Conservation (phyloP, 2,888 invertebrate genomes). For the Drosophila pseudotakahashii region DNA sequence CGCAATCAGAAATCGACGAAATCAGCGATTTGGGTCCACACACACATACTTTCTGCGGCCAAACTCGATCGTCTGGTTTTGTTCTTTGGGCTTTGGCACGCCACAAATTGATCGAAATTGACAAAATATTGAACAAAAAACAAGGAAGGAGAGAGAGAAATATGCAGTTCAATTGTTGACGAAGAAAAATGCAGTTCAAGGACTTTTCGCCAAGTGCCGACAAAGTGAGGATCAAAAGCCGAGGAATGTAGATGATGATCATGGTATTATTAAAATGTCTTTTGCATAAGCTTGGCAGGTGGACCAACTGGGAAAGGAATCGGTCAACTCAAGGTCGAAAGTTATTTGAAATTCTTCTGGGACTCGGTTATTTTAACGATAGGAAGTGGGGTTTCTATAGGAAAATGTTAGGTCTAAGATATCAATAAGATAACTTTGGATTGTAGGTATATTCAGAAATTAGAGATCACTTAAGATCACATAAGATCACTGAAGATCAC, state of each 20-base stretch:
- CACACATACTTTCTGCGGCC: conserved; percentile 13
- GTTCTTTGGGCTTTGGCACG: conserved; percentile 64
- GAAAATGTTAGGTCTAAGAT: no score
- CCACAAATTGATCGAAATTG: conserved; percentile 79
- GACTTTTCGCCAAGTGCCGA: conserved; percentile 73
- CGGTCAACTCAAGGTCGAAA: conserved; percentile 7
- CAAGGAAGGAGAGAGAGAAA: conserved; percentile 46
- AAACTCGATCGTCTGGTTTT: conserved; percentile 25
- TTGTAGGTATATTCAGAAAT: no score
- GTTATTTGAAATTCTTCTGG: not conserved
- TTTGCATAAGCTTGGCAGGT: conserved; percentile 17
- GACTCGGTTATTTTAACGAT: no score
- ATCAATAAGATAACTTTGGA: no score
- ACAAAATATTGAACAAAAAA: conserved; percentile 65
- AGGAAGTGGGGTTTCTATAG: no score
- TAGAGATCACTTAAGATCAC: no score
- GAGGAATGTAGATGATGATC: conserved; percentile 26
- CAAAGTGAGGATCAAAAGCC: conserved; percentile 56
- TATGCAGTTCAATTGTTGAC: conserved; percentile 79
- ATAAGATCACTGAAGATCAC: no score
- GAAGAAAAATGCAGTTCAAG: conserved; percentile 73
- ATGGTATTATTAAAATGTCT: conserved; percentile 11
- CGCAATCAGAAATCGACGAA: conserved; percentile 66
- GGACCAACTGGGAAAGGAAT: not conserved
- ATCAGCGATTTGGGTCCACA: conserved; percentile 28